phyloP scores from a whole-genome alignment of 2,797 vertebrate genomes.

The Molossus molossus region DNA sequence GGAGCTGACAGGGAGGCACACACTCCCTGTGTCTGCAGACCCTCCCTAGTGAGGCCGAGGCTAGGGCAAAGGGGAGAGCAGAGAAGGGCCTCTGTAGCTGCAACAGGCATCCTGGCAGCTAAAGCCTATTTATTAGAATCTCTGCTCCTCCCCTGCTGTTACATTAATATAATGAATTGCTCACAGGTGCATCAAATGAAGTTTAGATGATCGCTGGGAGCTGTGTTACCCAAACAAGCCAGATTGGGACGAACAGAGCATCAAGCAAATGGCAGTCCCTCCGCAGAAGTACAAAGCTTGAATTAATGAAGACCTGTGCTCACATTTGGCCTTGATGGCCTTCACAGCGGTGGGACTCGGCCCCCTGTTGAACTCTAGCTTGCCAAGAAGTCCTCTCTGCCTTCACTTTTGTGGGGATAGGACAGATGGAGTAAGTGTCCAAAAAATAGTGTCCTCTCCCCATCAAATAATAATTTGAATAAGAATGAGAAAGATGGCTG shows the following conservation, averaged over 20 bases:
- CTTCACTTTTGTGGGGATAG: not conserved
- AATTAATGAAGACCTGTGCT: conserved; percentile 90
- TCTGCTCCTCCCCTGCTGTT: conserved; percentile 92
- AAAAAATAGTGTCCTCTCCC: not conserved
- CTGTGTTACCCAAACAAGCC: conserved; percentile 91
- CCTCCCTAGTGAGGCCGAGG: conserved; percentile 40
- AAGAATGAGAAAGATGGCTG: not conserved
- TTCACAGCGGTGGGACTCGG: conserved; percentile 85
- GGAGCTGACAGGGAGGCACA: conserved; percentile 74
- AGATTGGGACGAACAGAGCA: conserved; percentile 93
- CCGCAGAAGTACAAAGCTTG: conserved; percentile 88
- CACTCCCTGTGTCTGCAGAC: conserved; percentile 24
- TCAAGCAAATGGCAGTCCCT: conserved; percentile 86
- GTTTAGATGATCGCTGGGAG: conserved; percentile 92
- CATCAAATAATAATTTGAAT: not conserved
- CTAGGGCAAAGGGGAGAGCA: conserved; percentile 31
- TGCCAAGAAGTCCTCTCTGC: conserved; percentile 74
- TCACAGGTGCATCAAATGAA: conserved; percentile 94
- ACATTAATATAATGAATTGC: conserved; percentile 95
- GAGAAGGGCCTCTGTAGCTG: conserved; percentile 79
- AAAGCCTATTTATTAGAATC: conserved; percentile 90
- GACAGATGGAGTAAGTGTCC: not conserved
- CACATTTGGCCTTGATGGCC: conserved; percentile 91
- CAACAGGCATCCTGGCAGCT: conserved; percentile 86
- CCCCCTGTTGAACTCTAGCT: conserved; percentile 81